A percentile compares a stretch with the other conserved stretches of the same genome.
Conservation (phyloP, 2,888 invertebrate species). For the Hemithea aestivaria region DNA sequence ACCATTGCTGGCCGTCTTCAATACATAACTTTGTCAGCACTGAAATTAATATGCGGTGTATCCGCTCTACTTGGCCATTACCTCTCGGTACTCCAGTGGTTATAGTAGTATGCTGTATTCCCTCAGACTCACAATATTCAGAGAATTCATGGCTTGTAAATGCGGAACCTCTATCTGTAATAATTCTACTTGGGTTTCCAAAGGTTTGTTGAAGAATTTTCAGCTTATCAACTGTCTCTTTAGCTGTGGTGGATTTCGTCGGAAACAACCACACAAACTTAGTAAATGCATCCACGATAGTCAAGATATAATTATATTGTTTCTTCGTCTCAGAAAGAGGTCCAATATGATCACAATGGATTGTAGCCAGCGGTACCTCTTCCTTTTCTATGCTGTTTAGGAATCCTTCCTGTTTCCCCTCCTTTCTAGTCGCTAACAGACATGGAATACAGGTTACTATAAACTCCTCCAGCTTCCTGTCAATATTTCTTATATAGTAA, state of each 20-base stretch:
- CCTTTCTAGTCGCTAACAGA: constrained; percentile 25
- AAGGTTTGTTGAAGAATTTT: constrained; percentile 25
- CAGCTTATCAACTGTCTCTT: constrained; percentile 17
- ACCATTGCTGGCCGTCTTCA: constrained; percentile 22
- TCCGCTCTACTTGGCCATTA: constrained; percentile 30
- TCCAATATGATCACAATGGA: constrained; percentile 22
- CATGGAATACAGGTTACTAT: constrained; percentile 26
- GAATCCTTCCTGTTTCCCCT: constrained; percentile 31
- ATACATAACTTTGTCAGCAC: constrained; percentile 23
- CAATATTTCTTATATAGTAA: constrained; percentile 31
- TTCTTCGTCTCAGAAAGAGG: constrained; percentile 20
- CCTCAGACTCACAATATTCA: constrained; percentile 22
- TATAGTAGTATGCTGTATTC: constrained; percentile 21
- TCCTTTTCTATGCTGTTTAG: constrained; percentile 22
- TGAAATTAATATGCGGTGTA: constrained; percentile 19
- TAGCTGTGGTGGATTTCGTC: constrained; percentile 11
- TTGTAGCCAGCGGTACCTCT: constrained; percentile 19
- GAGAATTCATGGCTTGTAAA: constrained; percentile 26
- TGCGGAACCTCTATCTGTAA: constrained; percentile 23
- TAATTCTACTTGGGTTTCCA: constrained; percentile 2
- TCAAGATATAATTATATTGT: constrained; percentile 24
- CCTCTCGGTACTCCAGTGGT: constrained; percentile 29
- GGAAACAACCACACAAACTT: constrained; percentile 29
- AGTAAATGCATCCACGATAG: constrained; percentile 18
- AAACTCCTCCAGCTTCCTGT: constrained; percentile 19